Evolutionary conservation across 2,797 vertebrate genomes (phyloP), one percentile per base, ranked within the genome.

Genomic region (Gadopsis bispinosus): DNA sequence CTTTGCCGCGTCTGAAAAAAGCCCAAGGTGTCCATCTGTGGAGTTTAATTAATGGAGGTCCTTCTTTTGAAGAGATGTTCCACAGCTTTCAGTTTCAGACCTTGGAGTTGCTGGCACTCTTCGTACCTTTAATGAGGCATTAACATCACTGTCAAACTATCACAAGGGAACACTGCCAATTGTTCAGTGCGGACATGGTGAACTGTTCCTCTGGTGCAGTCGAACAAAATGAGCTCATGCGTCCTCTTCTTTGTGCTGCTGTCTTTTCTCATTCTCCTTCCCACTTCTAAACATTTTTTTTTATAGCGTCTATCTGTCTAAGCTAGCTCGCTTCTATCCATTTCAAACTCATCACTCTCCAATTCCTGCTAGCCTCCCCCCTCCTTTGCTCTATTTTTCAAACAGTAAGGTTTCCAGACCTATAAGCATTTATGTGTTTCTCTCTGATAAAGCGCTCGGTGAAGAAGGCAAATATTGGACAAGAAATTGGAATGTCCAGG

Each of bases 111-210:
- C 80, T 26, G 75, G 73, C 68, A 76, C 69, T 77, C 69, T 45
- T 60, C 64, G 17, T 80, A 82, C 85, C 91, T 91, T 89, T 93
- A 92, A 93, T 91, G 89, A 92, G 89, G 80, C 85, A 87, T 92
- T 88, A 93, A 77, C 86, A 58, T 91, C 86, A 85, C 83, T 87
- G 84, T 91, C 88, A 80, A 37, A 41, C 68, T 63, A 73, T 83
- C 79, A 89, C 87, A 75, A 53, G 81, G 77, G 87, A 88, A 84
- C 79, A 26, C 62, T 26, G 63, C 43, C 73, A 29, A 76, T 91
- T 80, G 83, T 86, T 89, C 79, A 31, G 51, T 16, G 81, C n/a
- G 61, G 87, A 89, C 86, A 76, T 1, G 29, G 78, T 29, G 85
- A 86, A 72, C 83, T 73, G 48, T 79, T 91, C 78, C 77, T 73